Evolutionary conservation across 2,113 vertebrate species (phyloP), one percentile per base, ranked within the genome.

Genomic region (Empidonax alnorum): DNA sequence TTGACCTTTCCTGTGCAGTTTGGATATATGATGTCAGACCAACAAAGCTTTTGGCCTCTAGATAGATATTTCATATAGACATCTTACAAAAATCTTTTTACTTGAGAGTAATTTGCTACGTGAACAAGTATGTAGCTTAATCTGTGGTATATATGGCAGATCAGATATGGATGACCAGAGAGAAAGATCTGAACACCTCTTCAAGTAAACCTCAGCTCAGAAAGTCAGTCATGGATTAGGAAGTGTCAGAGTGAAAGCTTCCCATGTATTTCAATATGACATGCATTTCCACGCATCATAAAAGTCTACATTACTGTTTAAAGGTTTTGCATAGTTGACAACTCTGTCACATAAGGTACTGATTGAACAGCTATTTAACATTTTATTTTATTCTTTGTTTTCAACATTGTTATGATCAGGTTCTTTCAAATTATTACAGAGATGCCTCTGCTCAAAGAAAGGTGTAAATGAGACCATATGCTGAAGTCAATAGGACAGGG

Each of bases 1-100:
- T 37, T 72, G 23, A 52, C 27, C 27, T 23, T 67, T 69, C 35
- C 0, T 0, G 7, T 58, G 10, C 0, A 0, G 7, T 69, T 62
- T 49, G 63, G 24, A n/a, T 53, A 23, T 52, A 14, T 24, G 62
- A n/a, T 53, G 46, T 87, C 50, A 52, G 23, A 83, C 31, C 41
- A 72, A 41, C 31, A 79, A 88, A 73, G 41, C 41, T 73, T 83
- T 83, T 82, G 37, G 20, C 30, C 41, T 31, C 30, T 52, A 49
- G 30, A 10, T 22, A 68, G 37, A 15, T 76, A 12, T 75, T 83
- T 49, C 13, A 3, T 65, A 41, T 3, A 22, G 30, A 65, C 13
- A 56, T 30, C 23, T 63, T 56, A 31, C 6, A 61, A 46, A 79
- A 91, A 68, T 25, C 5, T 77, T 5, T 65, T 78, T 68, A 39